These are phyloP conservation scores for Danio tinwini DNA, from an alignment of 2,797 vertebrate genomes.

Conservation along the genomic window DNA sequence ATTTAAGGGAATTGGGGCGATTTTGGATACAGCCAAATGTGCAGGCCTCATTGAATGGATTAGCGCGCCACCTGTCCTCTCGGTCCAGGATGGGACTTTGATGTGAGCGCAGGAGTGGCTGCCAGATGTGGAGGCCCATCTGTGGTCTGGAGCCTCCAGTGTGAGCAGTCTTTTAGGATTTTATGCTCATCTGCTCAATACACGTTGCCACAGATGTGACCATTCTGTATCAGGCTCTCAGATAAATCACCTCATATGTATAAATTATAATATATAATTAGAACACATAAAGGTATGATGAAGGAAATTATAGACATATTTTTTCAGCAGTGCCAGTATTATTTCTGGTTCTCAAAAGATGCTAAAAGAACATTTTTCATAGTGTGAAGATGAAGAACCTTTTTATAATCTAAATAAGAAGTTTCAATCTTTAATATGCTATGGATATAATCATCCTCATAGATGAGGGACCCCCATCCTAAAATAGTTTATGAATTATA, in stretches of 20 bases:
- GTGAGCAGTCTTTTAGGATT: conserved; percentile 29
- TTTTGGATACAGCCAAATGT: not conserved
- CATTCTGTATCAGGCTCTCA: not conserved
- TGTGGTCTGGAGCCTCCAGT: conserved; percentile 41
- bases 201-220: conserved; percentile 32
- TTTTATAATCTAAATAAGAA: not conserved
- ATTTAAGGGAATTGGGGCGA: no score
- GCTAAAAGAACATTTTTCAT: no score
- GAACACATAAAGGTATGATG: not conserved
- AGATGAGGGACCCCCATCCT: no score
- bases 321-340: not conserved
- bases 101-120: conserved; percentile 51
- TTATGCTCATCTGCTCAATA: conserved; percentile 21
- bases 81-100: conserved; percentile 42
- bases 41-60: conserved; percentile 13
- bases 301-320: not conserved
- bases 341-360: not conserved
- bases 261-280: not conserved
- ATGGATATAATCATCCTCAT: no score
- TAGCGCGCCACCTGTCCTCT: conserved; percentile 48
- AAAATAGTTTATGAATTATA: no score
- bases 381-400: not conserved
- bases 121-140: conserved; percentile 61
- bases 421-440: no score
- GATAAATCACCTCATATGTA: not conserved